phyloP scores from a whole-genome alignment of 1,140 invertebrate species.

The Cotesia typhae region DNA sequence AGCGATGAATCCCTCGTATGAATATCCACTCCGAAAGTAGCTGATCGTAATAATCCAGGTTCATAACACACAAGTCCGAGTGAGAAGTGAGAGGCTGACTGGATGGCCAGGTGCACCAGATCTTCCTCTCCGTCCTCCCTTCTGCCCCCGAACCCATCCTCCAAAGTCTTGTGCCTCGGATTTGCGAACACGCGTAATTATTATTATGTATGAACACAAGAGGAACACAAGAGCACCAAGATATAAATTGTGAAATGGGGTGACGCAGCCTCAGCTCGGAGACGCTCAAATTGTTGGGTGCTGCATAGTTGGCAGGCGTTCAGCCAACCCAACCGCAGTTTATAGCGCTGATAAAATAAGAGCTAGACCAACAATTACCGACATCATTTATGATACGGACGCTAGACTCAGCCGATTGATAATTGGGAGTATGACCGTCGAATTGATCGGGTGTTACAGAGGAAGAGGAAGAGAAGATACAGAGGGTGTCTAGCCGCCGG shows the following conservation, averaged over 20 bases:
- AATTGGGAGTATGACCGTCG: slow-evolving; percentile 5
- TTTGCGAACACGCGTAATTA: slow-evolving; percentile 53
- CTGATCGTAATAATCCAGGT: slow-evolving; percentile 29
- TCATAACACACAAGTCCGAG: slow-evolving; percentile 34
- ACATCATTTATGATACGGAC: no score
- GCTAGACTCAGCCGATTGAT: no score
- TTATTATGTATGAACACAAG: slow-evolving; percentile 43
- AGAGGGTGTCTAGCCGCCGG: slow-evolving; percentile 51
- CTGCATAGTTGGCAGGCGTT: no score
- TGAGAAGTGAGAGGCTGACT: slow-evolving; percentile 20
- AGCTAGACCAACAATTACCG: no score
- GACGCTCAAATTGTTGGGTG: background rate
- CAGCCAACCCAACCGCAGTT: no score
- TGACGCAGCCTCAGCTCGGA: slow-evolving; percentile 6
- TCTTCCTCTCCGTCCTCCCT: slow-evolving; percentile 18
- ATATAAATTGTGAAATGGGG: slow-evolving; percentile 19
- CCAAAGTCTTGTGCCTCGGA: slow-evolving; percentile 39
- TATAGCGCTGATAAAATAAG: no score
- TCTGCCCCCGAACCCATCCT: background rate
- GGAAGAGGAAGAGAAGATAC: slow-evolving; percentile 42
- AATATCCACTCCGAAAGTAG: slow-evolving; percentile 14
- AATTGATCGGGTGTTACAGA: slow-evolving; percentile 53
- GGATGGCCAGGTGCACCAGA: slow-evolving; percentile 35
- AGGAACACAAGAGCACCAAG: background rate
- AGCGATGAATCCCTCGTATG: no score